Percentiles rank a stretch among this genome's conserved stretches.
phyloP scores from a whole-genome alignment of 2,888 invertebrate species.

The Miltochrista miniata region DNA sequence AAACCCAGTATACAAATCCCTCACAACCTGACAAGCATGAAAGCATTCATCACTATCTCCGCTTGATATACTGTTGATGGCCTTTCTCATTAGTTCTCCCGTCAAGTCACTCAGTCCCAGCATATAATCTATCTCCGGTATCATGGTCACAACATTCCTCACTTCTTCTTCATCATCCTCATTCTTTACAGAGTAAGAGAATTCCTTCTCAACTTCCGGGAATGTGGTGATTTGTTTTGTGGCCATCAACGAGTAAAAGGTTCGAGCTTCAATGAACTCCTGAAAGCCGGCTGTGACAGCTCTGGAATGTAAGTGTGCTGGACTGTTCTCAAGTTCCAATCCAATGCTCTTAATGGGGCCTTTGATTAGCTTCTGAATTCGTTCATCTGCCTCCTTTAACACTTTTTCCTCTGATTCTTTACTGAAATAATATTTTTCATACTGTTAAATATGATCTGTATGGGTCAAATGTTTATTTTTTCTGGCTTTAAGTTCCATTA shows the following conservation, averaged over 20 bases:
- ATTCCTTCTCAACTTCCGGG: slow-evolving; percentile 79
- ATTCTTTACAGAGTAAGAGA: slow-evolving; percentile 64
- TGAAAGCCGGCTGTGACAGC: slow-evolving; percentile 83
- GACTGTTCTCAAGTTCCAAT: slow-evolving; percentile 87
- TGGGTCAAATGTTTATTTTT: too few relatives aligned
- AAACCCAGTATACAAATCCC: slow-evolving; percentile 85
- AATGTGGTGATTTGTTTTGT: slow-evolving; percentile 84
- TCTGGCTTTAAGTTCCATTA: too few relatives aligned
- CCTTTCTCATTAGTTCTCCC: slow-evolving; percentile 95
- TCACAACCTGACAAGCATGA: slow-evolving; percentile 88
- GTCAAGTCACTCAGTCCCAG: slow-evolving; percentile 94
- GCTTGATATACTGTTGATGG: slow-evolving; percentile 91
- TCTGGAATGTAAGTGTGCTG: slow-evolving; percentile 79
- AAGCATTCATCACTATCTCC: slow-evolving; percentile 90
- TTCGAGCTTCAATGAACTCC: slow-evolving; percentile 94
- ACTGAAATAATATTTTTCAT: slow-evolving; percentile 41
- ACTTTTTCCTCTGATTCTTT: slow-evolving; percentile 60
- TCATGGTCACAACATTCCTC: slow-evolving; percentile 51
- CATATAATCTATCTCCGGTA: slow-evolving; percentile 84
- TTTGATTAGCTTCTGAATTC: slow-evolving; percentile 85
- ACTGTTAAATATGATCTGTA: too few relatives aligned
- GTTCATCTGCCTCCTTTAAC: slow-evolving; percentile 82
- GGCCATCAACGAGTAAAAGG: slow-evolving; percentile 89
- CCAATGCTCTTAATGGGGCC: slow-evolving; percentile 85
- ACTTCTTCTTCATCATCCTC: slow-evolving; percentile 38